Evolutionary conservation across 2,888 invertebrate genomes (phyloP).

Genomic region (Cheilosia vernalis): DNA sequence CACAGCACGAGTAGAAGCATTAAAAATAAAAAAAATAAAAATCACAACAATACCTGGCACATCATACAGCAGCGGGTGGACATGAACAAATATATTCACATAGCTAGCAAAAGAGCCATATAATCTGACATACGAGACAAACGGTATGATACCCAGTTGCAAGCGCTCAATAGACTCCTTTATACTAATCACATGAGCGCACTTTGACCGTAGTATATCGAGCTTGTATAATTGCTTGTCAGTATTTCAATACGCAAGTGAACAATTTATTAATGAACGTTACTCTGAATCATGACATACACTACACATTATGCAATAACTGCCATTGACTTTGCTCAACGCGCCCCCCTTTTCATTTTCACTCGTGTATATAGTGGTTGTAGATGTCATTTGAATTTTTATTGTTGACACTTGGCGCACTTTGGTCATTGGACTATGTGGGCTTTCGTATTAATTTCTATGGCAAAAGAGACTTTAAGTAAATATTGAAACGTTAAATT

Average conservation of each 20-base stretch:
- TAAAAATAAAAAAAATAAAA: constrained; percentile 17
- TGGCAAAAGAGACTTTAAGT: too few relatives aligned
- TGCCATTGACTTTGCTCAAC: too few relatives aligned
- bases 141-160: constrained; percentile 12
- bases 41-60: constrained; percentile 41
- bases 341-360: too few relatives aligned
- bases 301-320: too few relatives aligned
- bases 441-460: neutral
- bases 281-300: too few relatives aligned
- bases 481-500: too few relatives aligned
- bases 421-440: neutral
- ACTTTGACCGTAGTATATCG: constrained; percentile 30
- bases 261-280: constrained; percentile 24
- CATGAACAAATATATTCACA: too few relatives aligned
- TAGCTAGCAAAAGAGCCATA: constrained; percentile 10
- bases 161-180: constrained; percentile 16
- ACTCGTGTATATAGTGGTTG: too few relatives aligned
- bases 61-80: neutral
- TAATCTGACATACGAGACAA: constrained; percentile 34
- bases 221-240: constrained; percentile 52
- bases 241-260: constrained; percentile 33
- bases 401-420: constrained; percentile 17
- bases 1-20: neutral
- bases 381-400: constrained; percentile 1
- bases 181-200: constrained; percentile 14